Evolutionary conservation across 2,797 vertebrate species (phyloP), one percentile per base, ranked within the genome.

Genomic region (Crenichthys baileyi): DNA sequence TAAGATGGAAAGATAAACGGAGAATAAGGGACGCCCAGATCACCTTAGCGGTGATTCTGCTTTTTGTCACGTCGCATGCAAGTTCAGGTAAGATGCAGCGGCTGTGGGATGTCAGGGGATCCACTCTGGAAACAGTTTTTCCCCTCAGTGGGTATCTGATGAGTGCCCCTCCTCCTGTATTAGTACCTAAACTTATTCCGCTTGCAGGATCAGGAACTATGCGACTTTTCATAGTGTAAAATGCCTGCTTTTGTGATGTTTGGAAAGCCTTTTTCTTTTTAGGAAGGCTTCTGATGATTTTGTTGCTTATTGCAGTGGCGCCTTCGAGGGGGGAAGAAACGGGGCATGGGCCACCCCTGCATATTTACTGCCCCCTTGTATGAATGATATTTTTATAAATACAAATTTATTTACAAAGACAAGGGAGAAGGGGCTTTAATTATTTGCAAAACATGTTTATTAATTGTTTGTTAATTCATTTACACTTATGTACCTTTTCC

Each of bases 1-100:
- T 96, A 92, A 96, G 95, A 95, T 96, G 96, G 96, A 96, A 96
- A 96, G 95, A 95, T 95, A 96, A 96, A 96, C 94, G 95, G 95
- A 94, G 94, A 94, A 95, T 96, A 95, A 95, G 94, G 92, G 94
- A 95, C 92, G 87, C 89, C 83, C 94, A 91, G 67, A 84, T 96
- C 90, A 93, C 94, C 91, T 79, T 96, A 89, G 92, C 91, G 87
- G 91, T 95, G 88, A 87, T 96, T 86, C 86, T 96, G 87, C 91
- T 96, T 93, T 95, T 95, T 93, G 91, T 95, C 92, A 94, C 93
- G 83, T 92, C 95, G 82, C 92, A 85, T 90, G 94, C 95, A 79
- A 95, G 92, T 93, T 95, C 96, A 96, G 96, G 96, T 96, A 95
- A 96, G 95, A 86, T 80, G 90, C 86, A 20, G 51, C 51, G 20